Base-by-base conservation (phyloP, 2,113 vertebrate genomes). In the Sinocyclocheilus anshuiensis region DNA sequence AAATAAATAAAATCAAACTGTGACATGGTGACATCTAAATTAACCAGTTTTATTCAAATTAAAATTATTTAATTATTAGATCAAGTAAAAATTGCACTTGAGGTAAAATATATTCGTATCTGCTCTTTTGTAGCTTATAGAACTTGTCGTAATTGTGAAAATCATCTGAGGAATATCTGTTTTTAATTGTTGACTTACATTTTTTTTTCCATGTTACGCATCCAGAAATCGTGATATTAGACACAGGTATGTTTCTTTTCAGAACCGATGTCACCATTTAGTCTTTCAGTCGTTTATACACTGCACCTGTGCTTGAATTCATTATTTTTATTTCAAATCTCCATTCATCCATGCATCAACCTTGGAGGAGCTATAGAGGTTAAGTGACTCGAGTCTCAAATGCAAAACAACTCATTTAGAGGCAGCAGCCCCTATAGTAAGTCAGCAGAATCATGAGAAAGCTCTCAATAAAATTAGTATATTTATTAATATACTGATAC, bases 161-260 rank as follows among this genome's bases (percentile, higher is more conserved):
- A n/a, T 16, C 22, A 48, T 48, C 20, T 75, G 5, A 75, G 39
- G 1, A 57, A 36, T 78, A 26, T 57, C 18, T 79, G 29, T 79
- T 88, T 88, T 92, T 92, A 45, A 57, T 63, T 24, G 33, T 75
- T 42, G 1, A 22, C 1, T 33, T 87, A 88, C 50, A 88, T 94
- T 92, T 69, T 79, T 48, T 93, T 88, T 93, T 16, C 86, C 85
- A 88, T 92, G 91, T 91, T 91, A 77, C 84, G 12, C 88, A 85
- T 90, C 89, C 95, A 99, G 98, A 94, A 99, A 99, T 91, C 96
- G 98, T 94, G 98, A 99, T 91, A 98, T 97, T 88, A 96, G 98
- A 91, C 98, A 99, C 95, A 99, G 98, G 98, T 99, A 95, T 95
- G 97, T 93, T 89, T 8, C 88, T 39, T 53, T 57, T 84, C 82